phyloP scores from a whole-genome alignment of 2,888 invertebrate genomes.

The Epistrophella euchroma region DNA sequence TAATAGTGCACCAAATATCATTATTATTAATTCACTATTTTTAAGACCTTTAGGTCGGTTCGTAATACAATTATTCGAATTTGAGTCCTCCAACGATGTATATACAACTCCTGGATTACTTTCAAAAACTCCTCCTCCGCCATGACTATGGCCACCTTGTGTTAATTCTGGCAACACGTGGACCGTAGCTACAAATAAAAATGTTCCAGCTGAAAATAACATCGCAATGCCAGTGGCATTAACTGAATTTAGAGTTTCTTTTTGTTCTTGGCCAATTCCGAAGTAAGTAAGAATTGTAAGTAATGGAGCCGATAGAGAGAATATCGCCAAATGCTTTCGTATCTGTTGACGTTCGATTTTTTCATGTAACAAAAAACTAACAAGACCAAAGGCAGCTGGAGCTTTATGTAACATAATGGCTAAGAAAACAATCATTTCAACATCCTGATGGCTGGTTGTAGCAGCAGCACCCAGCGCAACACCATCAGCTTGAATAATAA shows the following conservation, averaged over 20 bases:
- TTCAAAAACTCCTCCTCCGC: constrained; percentile 47
- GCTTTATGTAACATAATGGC: constrained; percentile 99
- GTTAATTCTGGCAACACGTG: constrained; percentile 98
- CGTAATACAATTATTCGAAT: constrained; percentile 45
- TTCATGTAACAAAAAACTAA: constrained; percentile 98
- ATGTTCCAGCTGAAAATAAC: constrained; percentile 99
- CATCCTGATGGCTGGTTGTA: constrained; percentile 96
- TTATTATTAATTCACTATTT: constrained; percentile 90
- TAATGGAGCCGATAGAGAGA: constrained; percentile 96
- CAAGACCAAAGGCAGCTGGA: constrained; percentile 99
- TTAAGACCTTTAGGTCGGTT: constrained; percentile 86
- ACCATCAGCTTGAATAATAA: constrained; percentile 90
- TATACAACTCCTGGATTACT: constrained; percentile 56
- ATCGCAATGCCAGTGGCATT: constrained; percentile 98
- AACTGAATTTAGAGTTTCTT: constrained; percentile 93
- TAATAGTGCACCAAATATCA: constrained; percentile 94
- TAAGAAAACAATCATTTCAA: constrained; percentile 98
- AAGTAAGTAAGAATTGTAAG: constrained; percentile 96
- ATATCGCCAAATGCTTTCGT: constrained; percentile 94
- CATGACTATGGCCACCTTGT: constrained; percentile 83
- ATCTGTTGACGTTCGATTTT: constrained; percentile 94
- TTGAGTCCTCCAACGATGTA: constrained; percentile 79
- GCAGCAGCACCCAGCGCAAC: constrained; percentile 99
- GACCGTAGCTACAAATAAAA: constrained; percentile 99
- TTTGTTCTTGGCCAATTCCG: constrained; percentile 96